Base-by-base conservation (phyloP, 2,113 vertebrate species). In the Amphilophus citrinellus region DNA sequence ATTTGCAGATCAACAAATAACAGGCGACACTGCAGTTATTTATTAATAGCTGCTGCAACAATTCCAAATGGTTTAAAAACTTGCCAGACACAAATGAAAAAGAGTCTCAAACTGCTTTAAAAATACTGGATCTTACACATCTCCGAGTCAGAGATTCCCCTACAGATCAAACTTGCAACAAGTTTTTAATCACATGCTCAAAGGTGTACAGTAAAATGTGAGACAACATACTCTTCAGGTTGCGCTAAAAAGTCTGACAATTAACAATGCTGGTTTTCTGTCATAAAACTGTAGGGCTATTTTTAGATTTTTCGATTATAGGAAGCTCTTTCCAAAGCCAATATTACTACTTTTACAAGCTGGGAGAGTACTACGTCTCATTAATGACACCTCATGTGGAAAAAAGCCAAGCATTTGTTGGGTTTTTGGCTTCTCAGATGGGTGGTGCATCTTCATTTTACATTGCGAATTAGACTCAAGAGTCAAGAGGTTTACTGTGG, bases 401-500 rank as follows among this genome's bases (percentile, higher is more conserved):
- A 32, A 73, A 73, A 56, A 32, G 18, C 2, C 44, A 32, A 32
- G 24, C 17, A 53, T 56, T 73, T 73, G 18, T 27, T 32, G 68
- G 35, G 27, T 32, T 56, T 56, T 7, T 27, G 27, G 47, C 27
- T 73, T 73, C 27, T 73, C 47, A 35, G 56, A 56, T n/a, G 17
- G 47, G 18, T 0, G 2, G 66, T 73, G 68, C 68, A 32, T 56
- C 27, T 53, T 32, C 68, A 73, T 73, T 53, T 73, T 73, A 53
- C 66, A 30, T 53, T 53, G 50, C 66, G 32, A 73, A 53, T 73
- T 32, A 73, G 50, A 73, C 66, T 73, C 44, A 32, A 73, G 47
- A 56, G 68, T 11, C 27, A n/a, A 73, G 68, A 35, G 56, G 47
- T 73, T 73, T 73, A 56, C 47, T 35, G 47, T 73, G 27, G 27